Evolutionary conservation across 2,113 vertebrate species (phyloP).

Genomic region (Rana temporaria): DNA sequence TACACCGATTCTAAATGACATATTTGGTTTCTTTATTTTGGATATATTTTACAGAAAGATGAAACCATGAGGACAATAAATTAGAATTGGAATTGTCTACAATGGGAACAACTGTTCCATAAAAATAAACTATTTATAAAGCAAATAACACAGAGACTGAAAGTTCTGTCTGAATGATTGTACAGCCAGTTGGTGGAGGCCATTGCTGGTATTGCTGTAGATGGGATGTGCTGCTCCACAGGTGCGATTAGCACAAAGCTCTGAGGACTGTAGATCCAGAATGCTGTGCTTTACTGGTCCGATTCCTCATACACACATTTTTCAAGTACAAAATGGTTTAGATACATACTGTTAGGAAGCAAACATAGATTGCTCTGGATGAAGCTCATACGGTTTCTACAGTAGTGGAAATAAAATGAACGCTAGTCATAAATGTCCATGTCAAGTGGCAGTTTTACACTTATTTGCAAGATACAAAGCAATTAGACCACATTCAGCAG

Average conservation of each 20-base stretch:
- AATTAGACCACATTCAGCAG: not conserved
- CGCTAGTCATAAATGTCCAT: not conserved
- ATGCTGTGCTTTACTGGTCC: not conserved
- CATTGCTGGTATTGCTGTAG: slow-evolving; percentile 30
- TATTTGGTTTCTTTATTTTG: slow-evolving; percentile 90
- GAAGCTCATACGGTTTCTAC: not conserved
- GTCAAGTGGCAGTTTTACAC: not conserved
- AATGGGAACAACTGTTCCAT: slow-evolving; percentile 90
- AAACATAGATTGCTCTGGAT: slow-evolving; percentile 13
- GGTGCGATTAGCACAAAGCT: not conserved
- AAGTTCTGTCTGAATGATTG: slow-evolving; percentile 82
- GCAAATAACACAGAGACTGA: slow-evolving; percentile 69
- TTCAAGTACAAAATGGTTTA: slow-evolving; percentile 31
- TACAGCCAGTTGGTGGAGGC: slow-evolving; percentile 69
- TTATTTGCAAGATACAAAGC: not conserved
- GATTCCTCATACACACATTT: slow-evolving; percentile 14
- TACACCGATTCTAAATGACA: slow-evolving; percentile 61
- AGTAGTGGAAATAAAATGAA: not conserved
- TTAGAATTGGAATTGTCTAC: slow-evolving; percentile 93
- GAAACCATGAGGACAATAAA: slow-evolving; percentile 95
- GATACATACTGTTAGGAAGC: slow-evolving; percentile 1
- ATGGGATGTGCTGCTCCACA: slow-evolving; percentile 1
- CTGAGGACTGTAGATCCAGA: not conserved
- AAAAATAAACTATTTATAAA: slow-evolving; percentile 91
- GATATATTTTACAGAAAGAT: slow-evolving; percentile 86